Base-by-base conservation (phyloP, 1,140 invertebrate genomes). In the Manduca sexta region DNA sequence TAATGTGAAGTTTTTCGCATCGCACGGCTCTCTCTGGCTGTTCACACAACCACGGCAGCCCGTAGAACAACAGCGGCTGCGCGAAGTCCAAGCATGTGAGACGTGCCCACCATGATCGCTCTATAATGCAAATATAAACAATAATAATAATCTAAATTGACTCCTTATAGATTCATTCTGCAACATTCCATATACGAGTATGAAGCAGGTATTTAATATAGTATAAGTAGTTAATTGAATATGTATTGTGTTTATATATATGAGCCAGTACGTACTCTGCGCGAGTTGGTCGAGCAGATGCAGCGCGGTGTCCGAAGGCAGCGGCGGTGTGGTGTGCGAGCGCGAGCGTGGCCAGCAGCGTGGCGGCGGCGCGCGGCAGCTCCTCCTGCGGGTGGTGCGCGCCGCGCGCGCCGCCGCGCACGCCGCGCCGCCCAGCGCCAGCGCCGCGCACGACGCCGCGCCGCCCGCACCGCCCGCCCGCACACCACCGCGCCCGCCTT, bases 11-110 rank as follows among this genome's bases (percentile, higher is more conserved):
- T 80, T 63, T n/a, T 49, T 89, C 87, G 0, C 92, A 89, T 48
- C 80, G 76, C 1, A 69, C 82, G n/a, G 90, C 84, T 79, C 90
- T 89, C 0, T 84, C 62, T 0, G 82, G 40, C n/a, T 88, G 78
- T 15, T 88, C 89, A n/a, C 91, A 75, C 15, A 95, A 74, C 47
- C 88, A 87, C 12, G 94, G 91, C 85, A 97, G 91, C 62, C 97
- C 97, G 57, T 94, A 90, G 80, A 97, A 97, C 6, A 95, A 90
- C 44, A 94, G 84, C 11, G 92, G 91, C 79, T 96, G 93, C 6
- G 97, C 84, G 64, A 94, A 95, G 43, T 92, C 89, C 1, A 96
- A 82, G 48, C 91, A 88, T 7, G 91, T 89, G 0, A 89, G 88
- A 38, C 94, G 86, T 0, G 93, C 91, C 56, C 92, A 94, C 95